These are phyloP conservation scores for Alouatta palliata DNA, from an alignment of 2,113 vertebrate species.

Conservation along the genomic window DNA sequence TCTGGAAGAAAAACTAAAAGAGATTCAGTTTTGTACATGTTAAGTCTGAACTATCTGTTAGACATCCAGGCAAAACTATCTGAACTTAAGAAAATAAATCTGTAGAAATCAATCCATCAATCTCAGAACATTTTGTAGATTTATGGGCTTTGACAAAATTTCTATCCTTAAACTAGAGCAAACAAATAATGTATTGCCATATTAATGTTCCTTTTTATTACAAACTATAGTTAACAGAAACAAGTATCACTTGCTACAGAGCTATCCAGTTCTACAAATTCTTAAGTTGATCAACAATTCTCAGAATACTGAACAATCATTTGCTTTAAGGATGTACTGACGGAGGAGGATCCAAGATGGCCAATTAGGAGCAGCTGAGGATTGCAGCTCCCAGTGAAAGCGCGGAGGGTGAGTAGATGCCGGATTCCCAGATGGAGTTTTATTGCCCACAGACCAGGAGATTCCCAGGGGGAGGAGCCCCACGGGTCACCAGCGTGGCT, in stretches of 20 bases:
- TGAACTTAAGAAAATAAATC: not conserved
- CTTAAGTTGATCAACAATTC: not conserved
- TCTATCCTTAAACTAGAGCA: not conserved
- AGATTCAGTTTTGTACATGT: not conserved
- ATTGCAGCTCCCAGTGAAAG: no score
- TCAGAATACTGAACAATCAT: not conserved
- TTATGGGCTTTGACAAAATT: not conserved
- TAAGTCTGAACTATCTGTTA: not conserved
- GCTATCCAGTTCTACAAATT: not conserved
- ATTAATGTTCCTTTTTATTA: not conserved
- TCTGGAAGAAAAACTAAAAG: not conserved
- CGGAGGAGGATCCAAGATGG: no score
- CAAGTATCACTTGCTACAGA: not conserved
- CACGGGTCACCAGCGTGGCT: no score
- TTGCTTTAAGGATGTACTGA: not conserved
- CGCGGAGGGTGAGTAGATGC: no score
- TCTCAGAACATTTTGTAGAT: not conserved
- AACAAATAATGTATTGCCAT: not conserved
- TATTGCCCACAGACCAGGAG: no score
- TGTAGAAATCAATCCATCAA: not conserved
- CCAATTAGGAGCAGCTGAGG: no score
- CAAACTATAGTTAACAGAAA: conserved; percentile 23
- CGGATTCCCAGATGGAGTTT: no score
- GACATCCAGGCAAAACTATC: not conserved
- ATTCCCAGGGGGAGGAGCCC: no score